A percentile compares a stretch with the other conserved stretches of the same genome.
These are phyloP conservation scores for Spermophilus dauricus DNA, from an alignment of 2,113 vertebrate genomes.

Conservation along the genomic window DNA sequence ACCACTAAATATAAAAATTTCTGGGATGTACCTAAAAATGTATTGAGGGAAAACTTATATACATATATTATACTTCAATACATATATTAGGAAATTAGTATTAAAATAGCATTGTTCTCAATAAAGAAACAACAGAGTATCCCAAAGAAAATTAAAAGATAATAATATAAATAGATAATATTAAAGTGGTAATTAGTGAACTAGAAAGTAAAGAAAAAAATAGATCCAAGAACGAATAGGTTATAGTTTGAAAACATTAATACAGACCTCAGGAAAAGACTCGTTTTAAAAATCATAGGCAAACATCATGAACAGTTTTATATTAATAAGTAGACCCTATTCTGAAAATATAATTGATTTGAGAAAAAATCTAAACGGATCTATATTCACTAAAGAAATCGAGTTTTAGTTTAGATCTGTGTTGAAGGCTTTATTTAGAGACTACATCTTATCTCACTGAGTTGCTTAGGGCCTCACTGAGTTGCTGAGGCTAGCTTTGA, in stretches of 20 bases:
- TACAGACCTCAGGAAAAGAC: not conserved
- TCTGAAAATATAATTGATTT: not conserved
- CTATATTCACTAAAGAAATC: not conserved
- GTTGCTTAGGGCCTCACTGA: no score
- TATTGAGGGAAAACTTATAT: not conserved
- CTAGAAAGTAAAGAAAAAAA: conserved; percentile 6
- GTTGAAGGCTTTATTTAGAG: no score
- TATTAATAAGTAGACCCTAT: not conserved
- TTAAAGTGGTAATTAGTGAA: not conserved
- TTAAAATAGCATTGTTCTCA: not conserved
- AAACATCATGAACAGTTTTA: not conserved
- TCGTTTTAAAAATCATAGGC: not conserved
- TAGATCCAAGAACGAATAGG: not conserved
- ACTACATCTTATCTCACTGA: no score
- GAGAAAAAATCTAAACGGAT: not conserved
- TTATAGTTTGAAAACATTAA: not conserved
- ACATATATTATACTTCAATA: not conserved
- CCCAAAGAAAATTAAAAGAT: conserved; percentile 20
- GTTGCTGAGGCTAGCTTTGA: no score
- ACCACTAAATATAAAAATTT: conserved; percentile 5
- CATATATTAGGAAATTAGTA: not conserved
- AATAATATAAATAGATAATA: not conserved
- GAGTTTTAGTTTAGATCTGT: not conserved
- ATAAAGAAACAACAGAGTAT: not conserved
- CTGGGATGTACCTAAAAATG: not conserved